A percentile compares a stretch with the other conserved stretches of the same genome.
These are phyloP conservation scores for Saguinus oedipus DNA, from an alignment of 2,797 vertebrate species.

Conservation along the genomic window DNA sequence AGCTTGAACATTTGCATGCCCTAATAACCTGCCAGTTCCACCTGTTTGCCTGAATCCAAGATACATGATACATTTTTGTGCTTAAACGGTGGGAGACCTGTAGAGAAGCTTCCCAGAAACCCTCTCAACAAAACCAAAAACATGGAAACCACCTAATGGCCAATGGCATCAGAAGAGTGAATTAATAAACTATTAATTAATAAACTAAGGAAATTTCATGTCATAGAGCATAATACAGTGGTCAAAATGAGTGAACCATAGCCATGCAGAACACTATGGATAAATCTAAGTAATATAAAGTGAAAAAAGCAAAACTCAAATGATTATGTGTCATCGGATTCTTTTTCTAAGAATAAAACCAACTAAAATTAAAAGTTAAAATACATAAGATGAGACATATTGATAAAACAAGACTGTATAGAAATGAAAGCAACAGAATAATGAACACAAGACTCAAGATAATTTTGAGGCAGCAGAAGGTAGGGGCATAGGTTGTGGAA, in stretches of 20 bases:
- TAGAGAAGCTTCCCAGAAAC: not conserved
- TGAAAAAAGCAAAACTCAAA: not conserved
- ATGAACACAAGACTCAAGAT: not conserved
- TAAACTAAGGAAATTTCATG: not conserved
- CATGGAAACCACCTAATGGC: not conserved
- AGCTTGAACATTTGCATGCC: not conserved
- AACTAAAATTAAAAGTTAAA: not conserved
- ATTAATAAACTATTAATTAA: not conserved
- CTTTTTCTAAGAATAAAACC: not conserved
- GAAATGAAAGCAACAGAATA: not conserved
- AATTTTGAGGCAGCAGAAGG: not conserved
- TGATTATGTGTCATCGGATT: not conserved
- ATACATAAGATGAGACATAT: not conserved
- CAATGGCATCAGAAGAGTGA: not conserved
- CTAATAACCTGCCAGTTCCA: not conserved
- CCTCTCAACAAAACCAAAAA: not conserved
- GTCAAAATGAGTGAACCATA: not conserved
- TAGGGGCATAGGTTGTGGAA: rapidly evolving
- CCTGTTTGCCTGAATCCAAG: not conserved
- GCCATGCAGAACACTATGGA: not conserved
- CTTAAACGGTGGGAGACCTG: not conserved
- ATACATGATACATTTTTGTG: not conserved
- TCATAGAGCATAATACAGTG: not conserved
- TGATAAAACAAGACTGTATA: not conserved
- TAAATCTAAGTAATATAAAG: not conserved